Evolutionary conservation across 1,140 invertebrate genomes (phyloP).

Genomic region (Ips typographus): DNA sequence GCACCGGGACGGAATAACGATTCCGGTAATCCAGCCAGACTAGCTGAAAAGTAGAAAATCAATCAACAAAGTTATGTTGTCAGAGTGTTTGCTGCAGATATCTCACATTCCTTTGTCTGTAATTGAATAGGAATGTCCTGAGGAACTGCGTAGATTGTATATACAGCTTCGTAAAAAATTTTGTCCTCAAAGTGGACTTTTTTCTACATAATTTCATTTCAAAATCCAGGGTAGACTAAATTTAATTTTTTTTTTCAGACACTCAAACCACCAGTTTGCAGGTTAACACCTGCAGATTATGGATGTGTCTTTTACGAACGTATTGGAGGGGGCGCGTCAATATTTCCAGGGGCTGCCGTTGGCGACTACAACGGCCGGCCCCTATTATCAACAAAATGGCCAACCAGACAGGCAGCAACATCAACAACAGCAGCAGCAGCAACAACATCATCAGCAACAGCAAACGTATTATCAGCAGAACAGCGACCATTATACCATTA

Average conservation of each 20-base stretch:
- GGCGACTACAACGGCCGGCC: conserved; percentile 53
- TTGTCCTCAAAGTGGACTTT: background rate
- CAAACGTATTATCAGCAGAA: conserved; percentile 14
- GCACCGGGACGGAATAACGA: background rate
- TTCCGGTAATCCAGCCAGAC: conserved; percentile 3
- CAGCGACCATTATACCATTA: conserved; percentile 9
- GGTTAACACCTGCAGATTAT: conserved; percentile 59
- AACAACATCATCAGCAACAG: conserved; percentile 22
- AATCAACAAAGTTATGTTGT: conserved; percentile 15
- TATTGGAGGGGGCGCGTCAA: conserved; percentile 76
- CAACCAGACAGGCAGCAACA: conserved; percentile 20
- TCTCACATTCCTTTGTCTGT: background rate
- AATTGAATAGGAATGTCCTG: background rate
- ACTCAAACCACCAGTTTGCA: conserved; percentile 29
- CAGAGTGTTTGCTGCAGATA: background rate
- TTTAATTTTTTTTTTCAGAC: conserved; percentile 4
- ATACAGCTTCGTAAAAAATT: too few species aligned
- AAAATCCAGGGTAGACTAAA: background rate
- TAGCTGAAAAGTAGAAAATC: conserved; percentile 9
- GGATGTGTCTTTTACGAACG: conserved; percentile 76
- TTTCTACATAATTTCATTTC: too few species aligned
- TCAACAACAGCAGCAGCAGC: conserved; percentile 17
- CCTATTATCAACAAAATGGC: conserved; percentile 31
- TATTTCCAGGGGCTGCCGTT: conserved; percentile 75
- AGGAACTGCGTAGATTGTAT: too few species aligned